Conservation (phyloP, 2,888 invertebrate species). For the Drosophila vallismaia region DNA sequence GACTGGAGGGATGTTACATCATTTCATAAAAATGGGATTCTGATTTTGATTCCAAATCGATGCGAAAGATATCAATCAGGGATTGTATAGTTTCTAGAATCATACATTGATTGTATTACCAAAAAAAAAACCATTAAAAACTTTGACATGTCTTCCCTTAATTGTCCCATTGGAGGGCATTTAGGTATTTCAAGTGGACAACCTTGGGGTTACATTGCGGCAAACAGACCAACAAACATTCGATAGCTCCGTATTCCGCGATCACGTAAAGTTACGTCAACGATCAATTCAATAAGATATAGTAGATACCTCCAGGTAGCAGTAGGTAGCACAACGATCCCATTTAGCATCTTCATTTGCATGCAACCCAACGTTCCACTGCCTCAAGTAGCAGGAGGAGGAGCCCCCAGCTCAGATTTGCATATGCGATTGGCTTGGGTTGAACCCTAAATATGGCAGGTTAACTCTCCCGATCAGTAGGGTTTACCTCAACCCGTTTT, state of each 20-base stretch:
- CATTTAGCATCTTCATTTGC: slow-evolving; percentile 64
- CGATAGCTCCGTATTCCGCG: slow-evolving; percentile 25
- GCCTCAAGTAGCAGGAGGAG: slow-evolving; percentile 24
- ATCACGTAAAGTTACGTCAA: slow-evolving; percentile 71
- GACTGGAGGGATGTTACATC: slow-evolving; percentile 15
- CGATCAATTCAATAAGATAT: slow-evolving; percentile 24
- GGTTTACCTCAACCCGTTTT: slow-evolving; percentile 40
- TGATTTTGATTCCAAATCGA: slow-evolving; percentile 22
- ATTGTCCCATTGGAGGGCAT: slow-evolving; percentile 34
- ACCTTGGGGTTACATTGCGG: not conserved
- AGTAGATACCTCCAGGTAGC: slow-evolving; percentile 24
- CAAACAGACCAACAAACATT: slow-evolving; percentile 32
- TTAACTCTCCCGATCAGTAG: slow-evolving; percentile 12
- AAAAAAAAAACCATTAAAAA: slow-evolving; percentile 36
- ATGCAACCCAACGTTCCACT: slow-evolving; percentile 47
- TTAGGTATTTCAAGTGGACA: slow-evolving; percentile 21
- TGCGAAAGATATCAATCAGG: slow-evolving; percentile 24
- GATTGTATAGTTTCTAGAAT: not conserved
- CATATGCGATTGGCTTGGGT: slow-evolving; percentile 42
- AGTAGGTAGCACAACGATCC: slow-evolving; percentile 16
- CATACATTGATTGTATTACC: too few relatives aligned
- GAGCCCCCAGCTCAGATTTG: slow-evolving; percentile 39
- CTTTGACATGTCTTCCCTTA: slow-evolving; percentile 30
- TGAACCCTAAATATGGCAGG: slow-evolving; percentile 42
- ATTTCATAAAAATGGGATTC: slow-evolving; percentile 17